Evolutionary conservation across 2,888 invertebrate species (phyloP).

Genomic region (Pandemis cinnamomeana): DNA sequence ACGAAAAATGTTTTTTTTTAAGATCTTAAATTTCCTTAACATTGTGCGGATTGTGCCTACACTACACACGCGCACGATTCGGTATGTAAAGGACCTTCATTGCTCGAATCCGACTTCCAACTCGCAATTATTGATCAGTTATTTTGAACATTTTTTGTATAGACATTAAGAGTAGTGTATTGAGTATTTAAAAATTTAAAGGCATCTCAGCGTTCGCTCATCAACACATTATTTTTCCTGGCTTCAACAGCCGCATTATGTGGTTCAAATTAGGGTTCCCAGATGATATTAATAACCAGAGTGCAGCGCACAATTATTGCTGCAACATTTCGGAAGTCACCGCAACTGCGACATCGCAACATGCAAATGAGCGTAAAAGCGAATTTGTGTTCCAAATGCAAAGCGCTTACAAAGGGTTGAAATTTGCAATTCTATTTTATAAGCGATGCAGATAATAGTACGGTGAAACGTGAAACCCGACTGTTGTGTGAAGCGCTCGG

Average conservation of each 20-base stretch:
- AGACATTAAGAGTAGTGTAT: no score
- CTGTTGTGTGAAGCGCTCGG: slow-evolving; percentile 45
- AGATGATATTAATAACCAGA: slow-evolving; percentile 53
- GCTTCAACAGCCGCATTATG: neutral
- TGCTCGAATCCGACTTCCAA: no score
- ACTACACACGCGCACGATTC: no score
- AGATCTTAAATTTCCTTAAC: no score
- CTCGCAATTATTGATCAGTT: no score
- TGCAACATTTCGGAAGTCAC: slow-evolving; percentile 70
- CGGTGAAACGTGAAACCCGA: slow-evolving; percentile 72
- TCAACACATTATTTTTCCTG: neutral
- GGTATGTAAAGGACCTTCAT: no score
- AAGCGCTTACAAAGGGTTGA: slow-evolving; percentile 82
- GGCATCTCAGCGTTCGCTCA: no score
- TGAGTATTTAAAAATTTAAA: no score
- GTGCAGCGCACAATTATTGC: slow-evolving; percentile 50
- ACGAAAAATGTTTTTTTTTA: no score
- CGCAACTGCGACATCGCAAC: slow-evolving; percentile 70
- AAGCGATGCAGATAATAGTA: slow-evolving; percentile 74
- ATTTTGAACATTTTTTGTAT: no score
- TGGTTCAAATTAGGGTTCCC: slow-evolving; percentile 39
- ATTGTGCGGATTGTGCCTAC: no score
- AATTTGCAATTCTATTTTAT: slow-evolving; percentile 84
- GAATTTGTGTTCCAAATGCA: slow-evolving; percentile 82
- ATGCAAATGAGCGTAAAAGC: slow-evolving; percentile 83